Percentiles rank a stretch among this genome's conserved stretches.
Conservation (phyloP, 2,113 vertebrate genomes). For the Rutilus rutilus region DNA sequence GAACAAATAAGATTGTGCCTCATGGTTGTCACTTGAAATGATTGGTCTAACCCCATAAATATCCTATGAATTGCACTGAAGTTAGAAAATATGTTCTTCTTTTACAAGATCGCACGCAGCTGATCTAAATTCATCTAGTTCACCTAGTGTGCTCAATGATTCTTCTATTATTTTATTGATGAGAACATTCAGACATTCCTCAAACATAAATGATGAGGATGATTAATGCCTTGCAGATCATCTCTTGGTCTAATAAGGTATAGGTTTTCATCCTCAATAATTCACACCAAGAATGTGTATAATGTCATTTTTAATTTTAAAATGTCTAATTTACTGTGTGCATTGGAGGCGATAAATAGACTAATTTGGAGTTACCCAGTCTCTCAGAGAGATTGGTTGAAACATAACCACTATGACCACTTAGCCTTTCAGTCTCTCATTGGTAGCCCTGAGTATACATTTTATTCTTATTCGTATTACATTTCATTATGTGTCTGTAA, state of each 20-base stretch:
- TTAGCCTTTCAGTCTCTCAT: constrained; percentile 65
- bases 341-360: constrained; percentile 13
- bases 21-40: constrained; percentile 47
- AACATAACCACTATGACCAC: constrained; percentile 71
- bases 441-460: constrained; percentile 70
- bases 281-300: constrained; percentile 11
- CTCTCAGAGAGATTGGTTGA: constrained; percentile 38
- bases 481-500: constrained; percentile 64
- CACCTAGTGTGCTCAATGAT: neutral
- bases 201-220: neutral
- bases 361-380: neutral
- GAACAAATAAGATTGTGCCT: constrained; percentile 33
- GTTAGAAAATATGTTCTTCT: constrained; percentile 27
- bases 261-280: neutral
- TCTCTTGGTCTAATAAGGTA: neutral
- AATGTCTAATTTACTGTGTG: constrained; percentile 20
- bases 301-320: neutral
- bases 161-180: too few species aligned
- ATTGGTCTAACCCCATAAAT: constrained; percentile 27
- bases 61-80: constrained; percentile 71
- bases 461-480: constrained; percentile 36
- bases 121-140: constrained; percentile 11
- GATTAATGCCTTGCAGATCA: neutral
- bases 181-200: neutral
- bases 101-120: neutral